Conservation (phyloP, 1,140 invertebrate genomes). For the Xylocopa sonorina region DNA sequence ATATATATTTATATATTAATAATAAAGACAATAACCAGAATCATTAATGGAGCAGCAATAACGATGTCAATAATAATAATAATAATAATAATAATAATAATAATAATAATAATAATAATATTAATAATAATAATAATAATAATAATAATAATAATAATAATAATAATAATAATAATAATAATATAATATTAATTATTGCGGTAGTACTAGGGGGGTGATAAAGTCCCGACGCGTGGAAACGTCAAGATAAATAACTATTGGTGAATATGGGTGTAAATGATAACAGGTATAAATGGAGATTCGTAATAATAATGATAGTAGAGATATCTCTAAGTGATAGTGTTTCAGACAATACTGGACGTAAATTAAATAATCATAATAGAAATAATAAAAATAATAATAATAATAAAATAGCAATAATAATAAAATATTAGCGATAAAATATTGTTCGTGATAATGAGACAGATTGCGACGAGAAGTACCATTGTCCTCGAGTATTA, state of each 20-base stretch:
- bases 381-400: slow-evolving; percentile 51
- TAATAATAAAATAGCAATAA: slow-evolving; percentile 63
- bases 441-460: slow-evolving; percentile 22
- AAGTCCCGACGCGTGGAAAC: slow-evolving; percentile 4
- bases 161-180: slow-evolving; percentile 43
- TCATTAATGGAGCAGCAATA: slow-evolving; percentile 51
- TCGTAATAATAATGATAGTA: slow-evolving; percentile 52
- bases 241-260: slow-evolving; percentile 38
- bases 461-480: slow-evolving; percentile 44
- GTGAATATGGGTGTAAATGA: slow-evolving; percentile 47
- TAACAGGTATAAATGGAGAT: slow-evolving; percentile 46
- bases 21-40: slow-evolving; percentile 64
- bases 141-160: slow-evolving; percentile 54
- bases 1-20: slow-evolving; percentile 63
- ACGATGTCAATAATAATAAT: slow-evolving; percentile 52
- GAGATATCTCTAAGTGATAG: slow-evolving; percentile 36
- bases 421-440: slow-evolving; percentile 48
- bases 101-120: slow-evolving; percentile 59
- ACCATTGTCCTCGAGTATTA: slow-evolving; percentile 52
- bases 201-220: slow-evolving; percentile 49
- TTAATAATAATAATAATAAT: slow-evolving; percentile 65
- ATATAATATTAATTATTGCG: slow-evolving; percentile 60
- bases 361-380: slow-evolving; percentile 75
- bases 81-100: slow-evolving; percentile 62
- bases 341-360: slow-evolving; percentile 73